Evolutionary conservation across 2,113 vertebrate species (phyloP).

Genomic region (Brachyistius frenatus): DNA sequence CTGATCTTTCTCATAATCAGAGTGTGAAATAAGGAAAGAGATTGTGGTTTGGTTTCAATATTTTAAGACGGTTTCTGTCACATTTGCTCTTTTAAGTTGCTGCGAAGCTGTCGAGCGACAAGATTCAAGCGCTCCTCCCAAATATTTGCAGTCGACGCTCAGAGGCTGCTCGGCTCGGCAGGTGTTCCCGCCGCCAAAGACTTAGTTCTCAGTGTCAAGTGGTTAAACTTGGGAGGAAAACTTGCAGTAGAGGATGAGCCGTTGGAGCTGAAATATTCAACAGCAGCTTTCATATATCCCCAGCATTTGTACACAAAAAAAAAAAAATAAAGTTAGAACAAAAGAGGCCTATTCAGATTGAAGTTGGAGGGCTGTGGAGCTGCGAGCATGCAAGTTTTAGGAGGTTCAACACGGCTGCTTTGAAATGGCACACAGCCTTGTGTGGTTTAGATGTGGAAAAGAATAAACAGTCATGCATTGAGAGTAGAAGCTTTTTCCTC

Average conservation of each 20-base stretch:
- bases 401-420: slow-evolving; percentile 11
- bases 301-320: neutral
- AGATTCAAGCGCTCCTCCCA: slow-evolving; percentile 1
- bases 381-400: neutral
- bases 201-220: slow-evolving; percentile 9
- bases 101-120: neutral
- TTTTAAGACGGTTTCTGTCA: neutral
- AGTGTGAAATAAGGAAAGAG: neutral
- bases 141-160: slow-evolving; percentile 30
- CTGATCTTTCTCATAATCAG: no score
- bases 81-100: neutral
- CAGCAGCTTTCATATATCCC: slow-evolving; percentile 13
- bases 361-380: slow-evolving; percentile 9
- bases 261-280: slow-evolving; percentile 33
- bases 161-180: neutral
- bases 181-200: neutral
- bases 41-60: neutral
- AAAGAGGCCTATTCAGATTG: slow-evolving; percentile 41
- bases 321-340: slow-evolving; percentile 40
- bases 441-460: slow-evolving; percentile 7
- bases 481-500: neutral
- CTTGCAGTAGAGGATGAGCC: neutral
- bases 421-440: neutral
- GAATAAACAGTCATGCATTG: neutral
- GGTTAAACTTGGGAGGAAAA: slow-evolving; percentile 19